These are phyloP conservation scores for Colius striatus DNA, from an alignment of 2,113 vertebrate genomes.

Conservation along the genomic window DNA sequence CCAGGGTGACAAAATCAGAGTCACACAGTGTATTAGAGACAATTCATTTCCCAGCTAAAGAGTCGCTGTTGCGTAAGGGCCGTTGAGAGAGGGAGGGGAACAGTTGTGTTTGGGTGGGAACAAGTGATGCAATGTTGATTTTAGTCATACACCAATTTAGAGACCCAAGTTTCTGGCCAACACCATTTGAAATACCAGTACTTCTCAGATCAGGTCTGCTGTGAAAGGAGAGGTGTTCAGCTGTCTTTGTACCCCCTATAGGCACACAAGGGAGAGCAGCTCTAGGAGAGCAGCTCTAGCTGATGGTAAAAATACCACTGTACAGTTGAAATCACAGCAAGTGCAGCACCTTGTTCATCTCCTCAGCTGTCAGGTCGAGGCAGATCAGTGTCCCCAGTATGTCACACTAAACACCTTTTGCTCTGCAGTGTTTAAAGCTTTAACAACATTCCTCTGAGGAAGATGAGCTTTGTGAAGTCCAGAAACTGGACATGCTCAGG, in stretches of 20 bases:
- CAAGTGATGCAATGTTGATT: not conserved
- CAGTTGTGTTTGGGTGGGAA: not conserved
- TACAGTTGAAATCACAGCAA: not conserved
- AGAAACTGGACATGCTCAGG: not conserved
- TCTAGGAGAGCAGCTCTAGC: not conserved
- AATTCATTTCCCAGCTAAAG: constrained; percentile 52
- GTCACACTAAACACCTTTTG: not conserved
- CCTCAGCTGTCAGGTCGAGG: not conserved
- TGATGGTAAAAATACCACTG: not conserved
- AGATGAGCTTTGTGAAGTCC: not conserved
- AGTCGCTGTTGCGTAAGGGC: constrained; percentile 9
- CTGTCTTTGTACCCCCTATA: not conserved
- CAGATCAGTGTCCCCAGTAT: not conserved
- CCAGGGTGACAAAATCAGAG: not conserved
- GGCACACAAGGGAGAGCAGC: not conserved
- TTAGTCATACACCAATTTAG: not conserved
- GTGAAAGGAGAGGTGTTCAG: not conserved
- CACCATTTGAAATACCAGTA: not conserved
- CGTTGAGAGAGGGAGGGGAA: not conserved
- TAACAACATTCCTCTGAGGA: not conserved
- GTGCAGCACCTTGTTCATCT: not conserved
- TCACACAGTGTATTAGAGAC: constrained; percentile 46
- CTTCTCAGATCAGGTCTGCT: not conserved
- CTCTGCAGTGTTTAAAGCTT: not conserved
- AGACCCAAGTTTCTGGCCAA: not conserved